A percentile compares a stretch with the other conserved stretches of the same genome.
phyloP scores from a whole-genome alignment of 2,113 vertebrate genomes.

The Gambusia holbrooki region DNA sequence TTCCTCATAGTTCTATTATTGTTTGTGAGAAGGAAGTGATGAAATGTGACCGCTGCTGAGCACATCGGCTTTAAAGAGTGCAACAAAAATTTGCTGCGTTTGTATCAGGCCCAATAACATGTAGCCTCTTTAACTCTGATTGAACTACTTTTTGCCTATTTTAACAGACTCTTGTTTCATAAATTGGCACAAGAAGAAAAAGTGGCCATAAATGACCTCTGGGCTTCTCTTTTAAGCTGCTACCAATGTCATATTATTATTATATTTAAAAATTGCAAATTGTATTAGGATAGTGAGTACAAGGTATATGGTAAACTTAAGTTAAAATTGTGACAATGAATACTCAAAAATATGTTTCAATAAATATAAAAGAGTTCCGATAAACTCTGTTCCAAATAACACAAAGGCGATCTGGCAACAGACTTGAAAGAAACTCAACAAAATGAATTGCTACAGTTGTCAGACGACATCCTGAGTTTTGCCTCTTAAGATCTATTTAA shows the following conservation, averaged over 20 bases:
- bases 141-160: too few relatives aligned
- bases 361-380: too few relatives aligned
- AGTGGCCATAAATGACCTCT: too few relatives aligned
- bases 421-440: neutral
- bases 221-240: too few relatives aligned
- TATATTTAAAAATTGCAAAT: too few relatives aligned
- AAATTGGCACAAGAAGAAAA: neutral
- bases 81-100: rapidly evolving
- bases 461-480: neutral
- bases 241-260: too few relatives aligned
- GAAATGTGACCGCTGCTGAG: neutral
- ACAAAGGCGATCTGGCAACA: too few relatives aligned
- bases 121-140: neutral
- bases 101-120: neutral
- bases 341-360: neutral
- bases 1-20: neutral
- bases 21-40: neutral
- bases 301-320: neutral
- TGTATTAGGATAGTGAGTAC: too few relatives aligned
- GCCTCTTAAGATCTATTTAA: neutral
- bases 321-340: neutral
- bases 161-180: neutral
- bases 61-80: neutral
- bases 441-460: neutral
- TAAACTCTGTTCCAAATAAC: too few relatives aligned